Base-by-base conservation (phyloP, 1,140 invertebrate genomes). In the Euschistus heros region DNA sequence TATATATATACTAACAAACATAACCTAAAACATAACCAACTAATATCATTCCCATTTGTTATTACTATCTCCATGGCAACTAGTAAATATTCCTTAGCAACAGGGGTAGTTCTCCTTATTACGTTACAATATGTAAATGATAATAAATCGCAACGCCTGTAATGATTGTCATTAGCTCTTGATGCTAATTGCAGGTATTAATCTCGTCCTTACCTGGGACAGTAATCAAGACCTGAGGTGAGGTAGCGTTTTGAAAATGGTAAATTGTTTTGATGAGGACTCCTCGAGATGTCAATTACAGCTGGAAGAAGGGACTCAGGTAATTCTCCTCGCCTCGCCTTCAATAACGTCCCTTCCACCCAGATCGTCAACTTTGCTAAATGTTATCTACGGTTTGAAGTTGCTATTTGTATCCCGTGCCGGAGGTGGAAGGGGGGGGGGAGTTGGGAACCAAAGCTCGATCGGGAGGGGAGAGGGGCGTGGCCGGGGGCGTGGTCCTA, bases 321-420 rank as follows among this genome's bases (percentile, higher is more conserved):
- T 15, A 26, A 22, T 57, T 26, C 54, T 22, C 5, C 47, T 7
- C 8, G 54, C 54, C 26, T 57, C 54, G 54, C 54, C 54, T 57
- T 57, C 22, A 57, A 57, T 57, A 57, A 57, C 54, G 24, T 57
- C 22, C 54, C 20, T 24, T 27, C 24, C 2, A 57, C 22, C 6
- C 54, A 57, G 54, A 57, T 57, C 54, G 54, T 57, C 54, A 57
- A 57, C 54, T 57, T 57, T 57, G 54, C 22, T 57, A 57, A 57
- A 57, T 26, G 54, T 57, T 57, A 57, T 57, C 54, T 57, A 57
- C 24, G 54, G 54, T 57, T 57, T 57, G 54, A 57, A 57, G 54
- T 57, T 57, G 54, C 54, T 57, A 57, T 57, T 57, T 57, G 54
- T 57, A 57, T 57, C 54, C 18, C 24, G 50, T 14, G 63, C 37